These are phyloP conservation scores for Chalcosyrphus nemorum DNA, from an alignment of 2,888 invertebrate species.

Conservation along the genomic window DNA sequence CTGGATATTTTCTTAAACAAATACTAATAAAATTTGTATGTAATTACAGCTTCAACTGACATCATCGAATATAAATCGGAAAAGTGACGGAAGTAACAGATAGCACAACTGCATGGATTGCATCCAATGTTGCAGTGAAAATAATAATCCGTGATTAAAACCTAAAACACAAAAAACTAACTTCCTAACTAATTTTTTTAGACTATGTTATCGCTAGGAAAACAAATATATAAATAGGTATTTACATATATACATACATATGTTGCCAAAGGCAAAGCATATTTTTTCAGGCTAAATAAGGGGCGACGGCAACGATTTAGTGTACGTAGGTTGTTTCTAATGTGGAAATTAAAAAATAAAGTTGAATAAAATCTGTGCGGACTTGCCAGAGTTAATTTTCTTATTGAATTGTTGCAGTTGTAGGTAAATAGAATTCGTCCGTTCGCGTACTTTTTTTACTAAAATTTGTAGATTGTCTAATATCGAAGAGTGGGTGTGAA, in stretches of 20 bases:
- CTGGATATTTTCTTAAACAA: too few relatives aligned
- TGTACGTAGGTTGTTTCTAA: background rate
- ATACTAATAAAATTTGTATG: background rate
- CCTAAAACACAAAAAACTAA: slow-evolving; percentile 40
- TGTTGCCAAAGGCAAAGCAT: slow-evolving; percentile 7
- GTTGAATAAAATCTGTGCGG: too few relatives aligned
- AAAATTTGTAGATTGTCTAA: too few relatives aligned
- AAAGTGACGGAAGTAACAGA: slow-evolving; percentile 84
- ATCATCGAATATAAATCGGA: slow-evolving; percentile 80
- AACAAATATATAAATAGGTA: too few relatives aligned
- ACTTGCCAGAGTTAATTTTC: too few relatives aligned
- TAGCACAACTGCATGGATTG: slow-evolving; percentile 89
- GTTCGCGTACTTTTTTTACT: too few relatives aligned
- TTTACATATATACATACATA: too few relatives aligned
- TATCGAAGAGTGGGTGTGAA: too few relatives aligned
- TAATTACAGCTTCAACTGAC: slow-evolving; percentile 79
- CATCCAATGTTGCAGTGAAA: slow-evolving; percentile 86
- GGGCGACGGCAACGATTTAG: background rate
- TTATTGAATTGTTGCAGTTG: too few relatives aligned
- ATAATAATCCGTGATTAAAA: slow-evolving; percentile 81
- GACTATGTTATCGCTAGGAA: slow-evolving; percentile 55
- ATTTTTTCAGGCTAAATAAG: slow-evolving; percentile 19
- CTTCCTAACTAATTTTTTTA: slow-evolving; percentile 46
- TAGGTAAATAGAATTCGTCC: too few relatives aligned
- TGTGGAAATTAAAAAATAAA: too few relatives aligned